Conservation (phyloP, 2,888 invertebrate genomes). For the Harpagoxenus sublaevis region DNA sequence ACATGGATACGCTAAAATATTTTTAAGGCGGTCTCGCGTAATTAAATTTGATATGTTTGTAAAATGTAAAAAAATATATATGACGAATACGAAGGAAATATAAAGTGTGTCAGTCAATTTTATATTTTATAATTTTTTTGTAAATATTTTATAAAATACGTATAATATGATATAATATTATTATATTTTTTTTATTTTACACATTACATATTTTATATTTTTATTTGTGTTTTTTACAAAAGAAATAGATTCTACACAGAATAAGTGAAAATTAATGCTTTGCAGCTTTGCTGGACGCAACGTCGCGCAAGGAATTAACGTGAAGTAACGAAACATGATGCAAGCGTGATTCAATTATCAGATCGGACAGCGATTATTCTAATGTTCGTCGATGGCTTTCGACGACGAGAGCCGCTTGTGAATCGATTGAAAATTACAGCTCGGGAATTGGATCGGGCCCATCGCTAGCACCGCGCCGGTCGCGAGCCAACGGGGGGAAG, state of each 20-base stretch:
- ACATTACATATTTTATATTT: not conserved
- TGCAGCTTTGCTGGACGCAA: not conserved
- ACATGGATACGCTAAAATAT: not conserved
- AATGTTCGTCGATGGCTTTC: constrained; percentile 48
- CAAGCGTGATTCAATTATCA: constrained; percentile 42
- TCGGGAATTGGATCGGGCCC: constrained; percentile 52
- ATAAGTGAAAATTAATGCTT: not conserved
- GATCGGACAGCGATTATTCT: constrained; percentile 52
- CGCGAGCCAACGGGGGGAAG: not conserved
- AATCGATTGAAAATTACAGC: constrained; percentile 55
- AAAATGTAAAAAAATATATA: not conserved
- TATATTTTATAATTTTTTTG: not conserved
- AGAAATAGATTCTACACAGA: not conserved
- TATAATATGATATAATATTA: too few relatives aligned
- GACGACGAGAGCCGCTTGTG: constrained; percentile 35
- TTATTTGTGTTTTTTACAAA: not conserved
- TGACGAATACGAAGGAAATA: not conserved
- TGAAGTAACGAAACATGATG: constrained; percentile 17
- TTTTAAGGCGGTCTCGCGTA: not conserved
- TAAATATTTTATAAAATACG: too few relatives aligned
- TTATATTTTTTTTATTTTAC: not conserved
- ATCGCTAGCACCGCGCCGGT: constrained; percentile 32
- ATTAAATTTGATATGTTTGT: not conserved
- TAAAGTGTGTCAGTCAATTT: not conserved
- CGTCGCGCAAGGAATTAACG: constrained; percentile 27